Evolutionary conservation across 2,113 vertebrate genomes (phyloP), one percentile per base, ranked within the genome.

Genomic region (Shinisaurus crocodilurus): DNA sequence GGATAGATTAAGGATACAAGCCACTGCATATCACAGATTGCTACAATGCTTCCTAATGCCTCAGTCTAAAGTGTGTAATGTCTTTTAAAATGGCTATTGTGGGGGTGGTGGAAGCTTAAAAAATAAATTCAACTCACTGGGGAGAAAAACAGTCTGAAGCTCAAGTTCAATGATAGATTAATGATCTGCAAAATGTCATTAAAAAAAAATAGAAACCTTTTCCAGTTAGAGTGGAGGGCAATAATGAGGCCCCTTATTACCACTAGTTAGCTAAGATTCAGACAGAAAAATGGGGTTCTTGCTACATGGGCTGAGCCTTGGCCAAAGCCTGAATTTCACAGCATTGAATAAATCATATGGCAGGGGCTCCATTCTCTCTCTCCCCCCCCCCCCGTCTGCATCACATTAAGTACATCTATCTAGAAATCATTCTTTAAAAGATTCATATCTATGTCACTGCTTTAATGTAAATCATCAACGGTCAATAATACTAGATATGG

Each of bases 121-220:
- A 95, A 96, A 95, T 94, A 96, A 34, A 92, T 85, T 92, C 63
- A 88, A 89, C 43, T 86, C 94, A 88, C 92, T 65, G 69, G 94
- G 95, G 94, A 96, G 94, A 91, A 93, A 94, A 95, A 74, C 1
- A 93, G 87, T 89, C 86, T 91, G 94, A 95, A 91, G 93, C 94
- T 96, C 80, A 3, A 79, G 37, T 95, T 93, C 92, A 93, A 74
- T 32, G 92, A 88, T 92, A 91, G 96, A 96, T 96, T 96, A 91
- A 96, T 92, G 95, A 95, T 91, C 95, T 96, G 96, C 89, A 96
- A 96, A 95, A 87, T 92, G 76, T 90, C 90, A 65, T 85, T 90
- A 95, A 85, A 85, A 90, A 95, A 90, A 94, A 94, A 94, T 1
- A 95, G 85, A 89, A 74, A 94, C 89, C 74, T 93, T 93, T 95